Evolutionary conservation across 2,797 vertebrate species (phyloP), one percentile per base, ranked within the genome.

Genomic region (Pelobates cultripes): DNA sequence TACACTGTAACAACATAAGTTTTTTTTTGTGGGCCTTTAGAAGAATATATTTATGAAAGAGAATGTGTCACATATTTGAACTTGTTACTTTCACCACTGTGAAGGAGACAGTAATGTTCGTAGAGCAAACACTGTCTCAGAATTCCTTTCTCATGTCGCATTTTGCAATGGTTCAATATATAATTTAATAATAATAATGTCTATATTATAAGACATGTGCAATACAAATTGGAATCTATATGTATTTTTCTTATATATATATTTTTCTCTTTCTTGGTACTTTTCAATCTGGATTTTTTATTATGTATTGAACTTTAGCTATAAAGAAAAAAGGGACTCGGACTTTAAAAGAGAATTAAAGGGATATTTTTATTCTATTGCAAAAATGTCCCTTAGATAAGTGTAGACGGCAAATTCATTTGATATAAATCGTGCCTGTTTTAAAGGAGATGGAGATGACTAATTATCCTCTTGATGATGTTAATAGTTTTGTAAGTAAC

Each of bases 1-100:
- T 78, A 17, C 17, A 47, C 55, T 43, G 71, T 47, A 74, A 67
- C 70, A 40, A 72, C 45, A 72, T 41, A 70, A 41, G n/a, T 55
- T 70, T 61, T 4, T 60, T 68, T 8, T 67, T 69, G 55, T 74
- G 47, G n/a, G 55, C 51, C 51, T 74, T 45, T 45, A 78, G 43
- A 70, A 42, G 4, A n/a, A n/a, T 45, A 17, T 45, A 63, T 75
- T 73, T 42, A 79, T 79, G 55, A 60, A 73, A 10, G 14, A 28
- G 41, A 40, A 40, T 73, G 57, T 51, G 47, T 51, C 47, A 51
- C 47, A 2, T 51, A 51, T 51, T 3, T 51, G 47, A 51, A 51
- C 47, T 51, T 51, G 47, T 51, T 51, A 57, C 14, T 12, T 57
- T 57, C 55, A 57, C 55, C 14, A 15, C 55, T 57, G 55, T 14